phyloP scores from a whole-genome alignment of 2,113 vertebrate genomes.

The Microtus richardsoni region DNA sequence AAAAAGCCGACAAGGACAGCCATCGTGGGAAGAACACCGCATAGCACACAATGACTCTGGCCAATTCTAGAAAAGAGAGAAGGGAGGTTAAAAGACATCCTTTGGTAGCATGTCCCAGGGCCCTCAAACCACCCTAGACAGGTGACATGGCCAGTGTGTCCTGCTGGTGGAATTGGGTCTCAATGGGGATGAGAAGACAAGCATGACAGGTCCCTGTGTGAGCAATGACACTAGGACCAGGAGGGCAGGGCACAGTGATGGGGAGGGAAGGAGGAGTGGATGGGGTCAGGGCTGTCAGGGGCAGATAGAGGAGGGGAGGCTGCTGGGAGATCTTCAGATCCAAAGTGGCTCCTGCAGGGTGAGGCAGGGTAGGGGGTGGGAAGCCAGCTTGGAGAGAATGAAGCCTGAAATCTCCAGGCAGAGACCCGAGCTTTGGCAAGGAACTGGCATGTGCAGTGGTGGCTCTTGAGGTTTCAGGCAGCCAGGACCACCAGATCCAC shows the following conservation, averaged over 20 bases:
- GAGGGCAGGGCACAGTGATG: neutral
- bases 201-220: rapidly evolving
- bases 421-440: neutral
- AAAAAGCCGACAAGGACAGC: neutral
- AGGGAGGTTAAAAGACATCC: neutral
- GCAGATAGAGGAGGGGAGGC: no score
- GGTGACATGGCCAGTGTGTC: neutral
- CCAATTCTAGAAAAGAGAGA: neutral
- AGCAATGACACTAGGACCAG: neutral
- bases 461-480: neutral
- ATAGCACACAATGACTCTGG: rapidly evolving
- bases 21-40: rapidly evolving
- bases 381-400: neutral
- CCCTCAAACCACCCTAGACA: no score
- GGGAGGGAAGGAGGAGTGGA: neutral
- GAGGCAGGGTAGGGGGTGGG: neutral
- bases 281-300: neutral
- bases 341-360: neutral
- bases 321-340: neutral
- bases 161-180: neutral
- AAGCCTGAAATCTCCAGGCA: neutral
- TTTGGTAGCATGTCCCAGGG: rapidly evolving
- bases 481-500: neutral
- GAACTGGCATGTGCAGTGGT: neutral
- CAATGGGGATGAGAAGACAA: neutral